These are phyloP conservation scores for Pseudeuparius sepicola DNA, from an alignment of 2,888 invertebrate genomes.

Conservation along the genomic window DNA sequence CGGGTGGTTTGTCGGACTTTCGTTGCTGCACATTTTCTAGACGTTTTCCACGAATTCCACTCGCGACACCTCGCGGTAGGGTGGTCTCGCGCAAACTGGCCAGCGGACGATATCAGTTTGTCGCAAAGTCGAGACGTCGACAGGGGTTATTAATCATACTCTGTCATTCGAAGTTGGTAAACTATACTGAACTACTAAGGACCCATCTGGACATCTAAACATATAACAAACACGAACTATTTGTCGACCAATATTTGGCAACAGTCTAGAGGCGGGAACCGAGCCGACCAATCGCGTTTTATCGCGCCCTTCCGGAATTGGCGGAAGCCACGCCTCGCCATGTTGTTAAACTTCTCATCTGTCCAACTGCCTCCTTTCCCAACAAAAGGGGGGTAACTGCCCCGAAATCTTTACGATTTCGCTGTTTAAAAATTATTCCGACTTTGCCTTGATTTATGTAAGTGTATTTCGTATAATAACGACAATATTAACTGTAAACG, in stretches of 20 bases:
- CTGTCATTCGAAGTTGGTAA: conserved; percentile 34
- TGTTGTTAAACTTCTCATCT: conserved; percentile 36
- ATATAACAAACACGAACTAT: conserved; percentile 42
- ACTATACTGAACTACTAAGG: conserved; percentile 37
- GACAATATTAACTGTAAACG: no score
- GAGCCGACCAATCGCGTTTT: conserved; percentile 33
- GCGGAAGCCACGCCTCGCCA: conserved; percentile 38
- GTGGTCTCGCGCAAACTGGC: conserved; percentile 9
- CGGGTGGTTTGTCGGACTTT: conserved; percentile 33
- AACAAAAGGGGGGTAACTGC: conserved; percentile 29
- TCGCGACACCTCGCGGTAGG: conserved; percentile 7
- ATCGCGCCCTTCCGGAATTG: conserved; percentile 33
- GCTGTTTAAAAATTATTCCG: conserved; percentile 19
- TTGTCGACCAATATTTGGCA: conserved; percentile 44
- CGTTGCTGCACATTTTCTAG: conserved; percentile 40
- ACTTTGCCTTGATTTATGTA: no score
- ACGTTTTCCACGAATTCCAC: conserved; percentile 8
- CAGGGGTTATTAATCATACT: conserved; percentile 30
- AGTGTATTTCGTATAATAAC: no score
- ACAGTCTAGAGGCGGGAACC: conserved; percentile 37
- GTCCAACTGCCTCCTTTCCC: conserved; percentile 26
- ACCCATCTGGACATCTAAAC: conserved; percentile 41
- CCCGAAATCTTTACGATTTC: conserved; percentile 31
- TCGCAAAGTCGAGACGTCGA: conserved; percentile 11
- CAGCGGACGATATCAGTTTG: conserved; percentile 30